Evolutionary conservation across 1,140 invertebrate species (phyloP).

Genomic region (Muscidifurax raptorellus): DNA sequence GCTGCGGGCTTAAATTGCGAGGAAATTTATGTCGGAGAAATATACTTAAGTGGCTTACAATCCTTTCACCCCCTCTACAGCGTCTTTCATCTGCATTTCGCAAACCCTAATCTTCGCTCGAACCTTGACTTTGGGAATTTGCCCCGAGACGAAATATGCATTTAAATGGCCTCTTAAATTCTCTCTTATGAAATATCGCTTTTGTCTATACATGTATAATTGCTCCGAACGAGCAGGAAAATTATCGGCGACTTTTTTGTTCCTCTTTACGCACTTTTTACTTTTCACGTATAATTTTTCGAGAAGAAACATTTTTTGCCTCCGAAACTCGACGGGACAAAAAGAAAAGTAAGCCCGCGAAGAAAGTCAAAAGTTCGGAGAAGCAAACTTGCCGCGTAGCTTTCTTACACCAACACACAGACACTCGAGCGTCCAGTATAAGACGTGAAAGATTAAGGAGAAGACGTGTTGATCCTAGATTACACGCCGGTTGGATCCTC

Average conservation of each 20-base stretch:
- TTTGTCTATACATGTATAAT: background rate
- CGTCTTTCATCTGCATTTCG: constrained; percentile 48
- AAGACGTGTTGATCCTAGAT: constrained; percentile 66
- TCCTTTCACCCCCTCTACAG: constrained; percentile 40
- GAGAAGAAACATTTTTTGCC: background rate
- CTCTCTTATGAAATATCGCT: constrained; percentile 34
- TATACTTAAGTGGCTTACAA: constrained; percentile 51
- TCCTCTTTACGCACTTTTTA: too few relatives aligned
- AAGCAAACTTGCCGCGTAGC: background rate
- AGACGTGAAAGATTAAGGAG: constrained; percentile 52
- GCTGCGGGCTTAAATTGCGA: constrained; percentile 16
- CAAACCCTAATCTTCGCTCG: constrained; percentile 50
- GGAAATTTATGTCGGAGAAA: constrained; percentile 44
- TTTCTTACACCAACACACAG: constrained; percentile 11
- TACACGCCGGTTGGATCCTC: constrained; percentile 67
- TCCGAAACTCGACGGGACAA: background rate
- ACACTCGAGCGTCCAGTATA: constrained; percentile 61
- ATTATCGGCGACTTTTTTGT: background rate
- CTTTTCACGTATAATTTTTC: background rate
- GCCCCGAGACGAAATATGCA: constrained; percentile 64
- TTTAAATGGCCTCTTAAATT: constrained; percentile 68
- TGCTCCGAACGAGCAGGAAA: background rate
- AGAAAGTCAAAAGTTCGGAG: background rate
- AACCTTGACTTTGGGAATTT: constrained; percentile 58
- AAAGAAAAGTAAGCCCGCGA: background rate